Evolutionary conservation across 2,888 invertebrate species (phyloP), one percentile per base, ranked within the genome.

Genomic region (Autographa gamma): DNA sequence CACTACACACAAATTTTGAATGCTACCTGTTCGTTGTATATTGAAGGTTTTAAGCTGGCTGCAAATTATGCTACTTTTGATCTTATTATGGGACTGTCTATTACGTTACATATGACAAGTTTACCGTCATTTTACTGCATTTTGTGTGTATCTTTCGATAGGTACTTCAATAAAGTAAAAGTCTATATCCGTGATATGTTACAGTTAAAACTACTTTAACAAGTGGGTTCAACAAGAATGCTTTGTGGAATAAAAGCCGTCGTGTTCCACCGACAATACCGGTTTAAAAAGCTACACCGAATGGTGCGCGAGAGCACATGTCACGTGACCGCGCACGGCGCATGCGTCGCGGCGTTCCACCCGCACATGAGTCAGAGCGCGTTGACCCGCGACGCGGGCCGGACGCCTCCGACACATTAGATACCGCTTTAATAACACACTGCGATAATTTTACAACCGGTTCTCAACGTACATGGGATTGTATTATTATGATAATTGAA

Each of bases 351-450:
- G 72, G 77, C 74, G 71, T 69, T 72, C 64, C 67, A 76, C 77
- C 71, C 83, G 54, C 54, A 78, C 80, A 79, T 89, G 85, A 83
- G 78, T 83, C 86, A 92, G 87, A 92, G 94, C 93, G 85, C 94
- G 91, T 91, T 93, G 94, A 94, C 93, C 93, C 87, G 87, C 82
- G 81, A 79, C 81, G 76, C 78, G 76, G 66, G 80, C 82, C 88
- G 90, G 90, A 90, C 92, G 89, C 79, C 69, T 83, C 81, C 73
- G 67, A 76, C 77, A 79, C 77, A 72, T 79, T 85, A 83, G 80
- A 81, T 81, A 81, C 80, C 75, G 79, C 80, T 79, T 75, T 77
- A 79, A 82, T 81, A 80, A 83, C 79, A 77, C 80, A 80, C 76
- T 76, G 75, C 74, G 81, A 88, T 86, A 82, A 83, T 83, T 85